phyloP scores from a whole-genome alignment of 2,113 vertebrate species.

The Nothobranchius furzeri region DNA sequence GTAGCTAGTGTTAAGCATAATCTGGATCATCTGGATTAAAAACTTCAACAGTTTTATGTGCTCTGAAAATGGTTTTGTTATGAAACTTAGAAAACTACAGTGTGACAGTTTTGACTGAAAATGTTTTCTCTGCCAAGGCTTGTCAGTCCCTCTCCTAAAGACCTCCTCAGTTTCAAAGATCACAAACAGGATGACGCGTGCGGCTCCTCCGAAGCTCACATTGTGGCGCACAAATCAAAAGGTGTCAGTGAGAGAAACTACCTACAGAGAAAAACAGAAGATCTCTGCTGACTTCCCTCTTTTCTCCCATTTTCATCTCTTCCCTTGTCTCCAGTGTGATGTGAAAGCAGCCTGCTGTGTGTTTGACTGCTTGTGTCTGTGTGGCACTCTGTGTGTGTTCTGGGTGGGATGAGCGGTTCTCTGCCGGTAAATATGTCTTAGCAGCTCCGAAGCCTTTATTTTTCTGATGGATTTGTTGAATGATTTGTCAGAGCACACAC shows the following conservation, averaged over 20 bases:
- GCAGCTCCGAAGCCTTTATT: constrained; percentile 16
- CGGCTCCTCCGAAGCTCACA: constrained; percentile 44
- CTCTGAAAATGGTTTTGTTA: too few species aligned
- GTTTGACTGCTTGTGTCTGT: constrained; percentile 63
- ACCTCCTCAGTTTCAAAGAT: constrained; percentile 51
- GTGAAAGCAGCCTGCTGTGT: constrained; percentile 63
- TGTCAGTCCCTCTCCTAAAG: constrained; percentile 43
- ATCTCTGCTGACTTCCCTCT: constrained; percentile 30
- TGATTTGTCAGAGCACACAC: constrained; percentile 37
- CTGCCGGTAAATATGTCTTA: constrained; percentile 18
- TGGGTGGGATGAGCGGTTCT: not conserved
- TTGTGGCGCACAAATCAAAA: constrained; percentile 53
- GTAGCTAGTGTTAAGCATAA: too few species aligned
- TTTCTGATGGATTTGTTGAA: constrained; percentile 65
- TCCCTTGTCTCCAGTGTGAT: constrained; percentile 45
- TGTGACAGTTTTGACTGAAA: constrained; percentile 1
- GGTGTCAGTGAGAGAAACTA: constrained; percentile 42
- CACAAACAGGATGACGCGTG: constrained; percentile 43
- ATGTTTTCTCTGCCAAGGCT: constrained; percentile 27
- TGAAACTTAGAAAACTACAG: too few species aligned
- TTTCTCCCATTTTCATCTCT: constrained; percentile 43
- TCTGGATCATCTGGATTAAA: too few species aligned
- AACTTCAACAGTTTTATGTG: too few species aligned
- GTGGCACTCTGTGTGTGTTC: constrained; percentile 23
- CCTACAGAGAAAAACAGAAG: constrained; percentile 41